Evolutionary conservation across 2,888 invertebrate species (phyloP), one percentile per base, ranked within the genome.

Genomic region (Pedicia rivosa): DNA sequence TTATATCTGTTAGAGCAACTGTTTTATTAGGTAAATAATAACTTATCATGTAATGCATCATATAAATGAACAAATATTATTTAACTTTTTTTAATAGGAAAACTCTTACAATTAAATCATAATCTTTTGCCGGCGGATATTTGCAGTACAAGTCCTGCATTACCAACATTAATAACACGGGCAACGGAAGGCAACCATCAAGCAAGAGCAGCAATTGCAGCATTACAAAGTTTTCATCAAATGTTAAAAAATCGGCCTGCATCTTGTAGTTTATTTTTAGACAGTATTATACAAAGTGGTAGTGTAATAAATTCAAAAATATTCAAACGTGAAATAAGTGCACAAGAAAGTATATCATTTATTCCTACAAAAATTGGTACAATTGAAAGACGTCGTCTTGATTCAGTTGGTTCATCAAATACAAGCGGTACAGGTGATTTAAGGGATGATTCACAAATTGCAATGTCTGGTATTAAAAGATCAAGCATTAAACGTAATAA

Each of bases 1-100:
- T 86, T 55, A 78, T 94, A 49, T 90, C 88, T 41, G 84, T 94
- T 45, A 72, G 90, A 47, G 87, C 92, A 34, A 91, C 92, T 13
- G 79, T 94, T 46, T 65, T 95, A 38, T 65, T 94, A 47, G 87
- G 84, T 64, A 52, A 36, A 35, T 39, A 10, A 16, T 15, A 16
- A 16, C 12, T 16, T 16, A 27, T 14, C 12, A 13, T 48, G 44
- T 2, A 31, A 38, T 17, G 14, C 6, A 7, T 17, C 27, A 14
- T 25, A 19, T n/a, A 36, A 32, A 36, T 19, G 12, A 8, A 40
- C 24, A 36, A 20, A 16, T 34, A 36, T 13, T 9, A 30, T 25
- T 31, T 39, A n/a, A n/a, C 32, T 38, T 39, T 26, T 26, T 19
- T 29, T 40, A 42, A 7, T 60, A 62, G 81, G 81, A 40, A 88